phyloP scores from a whole-genome alignment of 2,113 vertebrate species.

The Phocoena phocoena region DNA sequence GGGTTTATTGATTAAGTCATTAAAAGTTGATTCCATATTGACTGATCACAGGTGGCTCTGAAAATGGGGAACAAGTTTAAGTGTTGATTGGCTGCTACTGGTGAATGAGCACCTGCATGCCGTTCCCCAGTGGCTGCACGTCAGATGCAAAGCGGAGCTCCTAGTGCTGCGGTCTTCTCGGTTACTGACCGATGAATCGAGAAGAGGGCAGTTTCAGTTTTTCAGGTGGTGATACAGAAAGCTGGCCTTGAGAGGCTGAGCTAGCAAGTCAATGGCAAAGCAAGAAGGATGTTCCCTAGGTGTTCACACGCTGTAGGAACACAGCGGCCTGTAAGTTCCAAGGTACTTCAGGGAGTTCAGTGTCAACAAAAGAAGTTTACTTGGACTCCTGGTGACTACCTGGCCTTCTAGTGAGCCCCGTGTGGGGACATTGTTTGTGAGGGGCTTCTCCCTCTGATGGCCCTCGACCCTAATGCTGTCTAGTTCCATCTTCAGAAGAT shows the following conservation, averaged over 20 bases:
- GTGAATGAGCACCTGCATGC: rapidly evolving
- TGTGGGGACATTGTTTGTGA: not conserved
- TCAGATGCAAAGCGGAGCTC: not conserved
- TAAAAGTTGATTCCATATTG: not conserved
- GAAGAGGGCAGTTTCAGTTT: not conserved
- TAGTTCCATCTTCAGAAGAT: not conserved
- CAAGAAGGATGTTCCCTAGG: not conserved
- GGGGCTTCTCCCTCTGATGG: not conserved
- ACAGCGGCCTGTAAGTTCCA: not conserved
- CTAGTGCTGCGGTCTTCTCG: not conserved
- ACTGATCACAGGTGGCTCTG: not conserved
- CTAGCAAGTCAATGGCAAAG: not conserved
- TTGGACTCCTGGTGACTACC: not conserved
- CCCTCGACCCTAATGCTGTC: not conserved
- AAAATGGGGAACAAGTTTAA: not conserved
- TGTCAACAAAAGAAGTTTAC: not conserved
- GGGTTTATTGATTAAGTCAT: not conserved
- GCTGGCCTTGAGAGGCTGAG: not conserved
- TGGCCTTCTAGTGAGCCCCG: not conserved
- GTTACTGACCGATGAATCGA: not conserved
- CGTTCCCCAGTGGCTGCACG: rapidly evolving
- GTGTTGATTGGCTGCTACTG: not conserved
- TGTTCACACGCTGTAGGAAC: not conserved
- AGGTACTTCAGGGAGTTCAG: not conserved
- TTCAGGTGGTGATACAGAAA: not conserved